Evolutionary conservation across 64 coral and sea anemone genomes (phyloP).

Genomic region (Anthopleura sola): DNA sequence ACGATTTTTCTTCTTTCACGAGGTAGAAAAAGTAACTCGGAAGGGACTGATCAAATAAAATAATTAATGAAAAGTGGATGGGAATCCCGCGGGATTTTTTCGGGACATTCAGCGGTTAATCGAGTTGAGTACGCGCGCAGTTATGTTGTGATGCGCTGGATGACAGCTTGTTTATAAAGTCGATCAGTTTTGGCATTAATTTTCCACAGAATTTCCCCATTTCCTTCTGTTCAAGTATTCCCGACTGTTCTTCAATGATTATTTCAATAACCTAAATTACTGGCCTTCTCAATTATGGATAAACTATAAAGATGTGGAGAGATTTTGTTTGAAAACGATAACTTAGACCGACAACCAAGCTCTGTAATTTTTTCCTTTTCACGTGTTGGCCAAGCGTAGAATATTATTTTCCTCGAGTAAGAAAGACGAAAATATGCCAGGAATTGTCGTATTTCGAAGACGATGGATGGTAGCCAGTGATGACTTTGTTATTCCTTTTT

Average conservation of each 20-base stretch:
- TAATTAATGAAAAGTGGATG: neutral
- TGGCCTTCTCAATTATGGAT: conserved; percentile 10
- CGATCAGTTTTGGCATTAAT: neutral
- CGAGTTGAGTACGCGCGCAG: conserved; percentile 24
- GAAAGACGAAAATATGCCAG: conserved; percentile 62
- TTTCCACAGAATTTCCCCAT: neutral
- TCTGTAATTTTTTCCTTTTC: neutral
- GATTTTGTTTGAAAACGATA: neutral
- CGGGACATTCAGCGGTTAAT: neutral
- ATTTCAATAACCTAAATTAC: conserved; percentile 7
- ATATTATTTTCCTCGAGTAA: conserved; percentile 9
- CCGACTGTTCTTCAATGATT: neutral
- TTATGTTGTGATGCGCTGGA: conserved; percentile 46
- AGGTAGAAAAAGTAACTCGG: too few species aligned
- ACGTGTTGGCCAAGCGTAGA: neutral
- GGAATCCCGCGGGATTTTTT: conserved; percentile 3
- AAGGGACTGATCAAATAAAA: too few species aligned
- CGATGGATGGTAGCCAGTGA: conserved; percentile 98
- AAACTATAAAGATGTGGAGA: neutral
- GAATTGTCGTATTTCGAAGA: conserved; percentile 95
- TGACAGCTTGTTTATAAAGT: conserved; percentile 4
- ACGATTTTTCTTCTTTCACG: neutral
- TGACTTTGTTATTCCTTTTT: conserved; percentile 99
- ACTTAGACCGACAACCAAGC: neutral
- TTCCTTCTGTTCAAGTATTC: neutral